These are phyloP conservation scores for Trichogramma pretiosum DNA, from an alignment of 1,140 invertebrate species.

Conservation along the genomic window DNA sequence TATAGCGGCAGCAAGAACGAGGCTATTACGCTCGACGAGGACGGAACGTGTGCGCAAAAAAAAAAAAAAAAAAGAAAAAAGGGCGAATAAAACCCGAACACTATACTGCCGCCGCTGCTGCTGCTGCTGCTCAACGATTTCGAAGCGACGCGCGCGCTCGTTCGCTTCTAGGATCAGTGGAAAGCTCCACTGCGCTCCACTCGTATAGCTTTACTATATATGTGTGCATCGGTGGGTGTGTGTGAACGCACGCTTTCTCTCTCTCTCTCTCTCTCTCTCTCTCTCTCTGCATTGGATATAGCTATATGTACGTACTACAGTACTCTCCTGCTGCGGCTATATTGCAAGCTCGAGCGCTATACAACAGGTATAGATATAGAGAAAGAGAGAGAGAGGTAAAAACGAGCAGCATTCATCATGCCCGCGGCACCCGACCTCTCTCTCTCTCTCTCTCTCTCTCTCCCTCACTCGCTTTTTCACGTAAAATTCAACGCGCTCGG, in stretches of 20 bases:
- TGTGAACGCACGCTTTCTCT: conserved; percentile 22
- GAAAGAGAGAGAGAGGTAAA: conserved; percentile 16
- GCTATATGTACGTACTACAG: not conserved
- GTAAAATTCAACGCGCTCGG: not conserved
- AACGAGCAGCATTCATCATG: conserved; percentile 22
- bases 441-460: conserved; percentile 8
- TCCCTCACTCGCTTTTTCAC: not conserved
- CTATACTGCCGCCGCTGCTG: too few relatives aligned
- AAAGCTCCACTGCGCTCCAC: conserved; percentile 38
- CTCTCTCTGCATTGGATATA: not conserved
- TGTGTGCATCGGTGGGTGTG: too few relatives aligned
- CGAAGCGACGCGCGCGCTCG: conserved; percentile 35
- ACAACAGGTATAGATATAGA: not conserved
- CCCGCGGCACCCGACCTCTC: conserved; percentile 15
- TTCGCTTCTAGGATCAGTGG: conserved; percentile 38
- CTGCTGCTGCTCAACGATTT: conserved; percentile 39
- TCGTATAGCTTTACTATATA: too few relatives aligned
- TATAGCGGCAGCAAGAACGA: too few relatives aligned
- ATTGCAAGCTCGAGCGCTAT: not conserved
- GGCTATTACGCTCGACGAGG: conserved; percentile 37
- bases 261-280: conserved; percentile 21
- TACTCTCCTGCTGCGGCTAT: not conserved
- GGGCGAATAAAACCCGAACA: too few relatives aligned
- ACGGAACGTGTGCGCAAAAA: conserved; percentile 16
- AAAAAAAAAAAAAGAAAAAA: conserved; percentile 7